Percentiles rank a stretch among this genome's conserved stretches.
Conservation (phyloP, 2,113 vertebrate genomes). For the Cyprinodon tularosa region DNA sequence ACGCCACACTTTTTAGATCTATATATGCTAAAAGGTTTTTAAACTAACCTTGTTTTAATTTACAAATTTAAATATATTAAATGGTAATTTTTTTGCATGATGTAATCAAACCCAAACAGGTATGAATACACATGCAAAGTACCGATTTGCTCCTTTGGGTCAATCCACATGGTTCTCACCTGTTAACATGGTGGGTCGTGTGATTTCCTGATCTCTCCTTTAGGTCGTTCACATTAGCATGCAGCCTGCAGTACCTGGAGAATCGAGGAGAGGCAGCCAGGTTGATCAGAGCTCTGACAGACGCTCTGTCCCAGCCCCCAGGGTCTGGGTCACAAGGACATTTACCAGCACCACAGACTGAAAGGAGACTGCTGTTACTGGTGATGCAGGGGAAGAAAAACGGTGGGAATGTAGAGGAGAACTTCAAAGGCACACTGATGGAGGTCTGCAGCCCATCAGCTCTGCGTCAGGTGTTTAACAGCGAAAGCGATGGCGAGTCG, state of each 20-base stretch:
- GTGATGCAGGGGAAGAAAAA: background rate
- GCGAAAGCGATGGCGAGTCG: constrained; percentile 81
- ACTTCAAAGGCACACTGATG: background rate
- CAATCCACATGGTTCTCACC: background rate
- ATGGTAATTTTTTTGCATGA: background rate
- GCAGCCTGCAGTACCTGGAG: constrained; percentile 72
- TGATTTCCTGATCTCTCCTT: background rate
- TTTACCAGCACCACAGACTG: fast-evolving
- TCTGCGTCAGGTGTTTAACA: constrained; percentile 77
- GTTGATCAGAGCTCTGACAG: constrained; percentile 79
- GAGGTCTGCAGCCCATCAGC: background rate
- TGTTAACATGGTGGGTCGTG: background rate
- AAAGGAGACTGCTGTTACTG: constrained; percentile 1
- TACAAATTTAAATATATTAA: background rate
- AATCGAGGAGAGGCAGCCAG: constrained; percentile 76
- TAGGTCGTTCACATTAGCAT: constrained; percentile 84
- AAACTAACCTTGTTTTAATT: background rate
- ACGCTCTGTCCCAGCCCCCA: constrained; percentile 73
- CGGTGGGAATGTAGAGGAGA: background rate
- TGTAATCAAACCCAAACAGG: background rate
- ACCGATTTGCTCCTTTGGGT: no score
- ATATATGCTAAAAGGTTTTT: background rate
- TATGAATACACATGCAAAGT: background rate
- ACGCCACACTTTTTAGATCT: background rate
- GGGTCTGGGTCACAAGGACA: background rate